A percentile compares a stretch with the other conserved stretches of the same genome.
Conservation (phyloP, 2,797 vertebrate genomes). For the Liasis olivaceus region DNA sequence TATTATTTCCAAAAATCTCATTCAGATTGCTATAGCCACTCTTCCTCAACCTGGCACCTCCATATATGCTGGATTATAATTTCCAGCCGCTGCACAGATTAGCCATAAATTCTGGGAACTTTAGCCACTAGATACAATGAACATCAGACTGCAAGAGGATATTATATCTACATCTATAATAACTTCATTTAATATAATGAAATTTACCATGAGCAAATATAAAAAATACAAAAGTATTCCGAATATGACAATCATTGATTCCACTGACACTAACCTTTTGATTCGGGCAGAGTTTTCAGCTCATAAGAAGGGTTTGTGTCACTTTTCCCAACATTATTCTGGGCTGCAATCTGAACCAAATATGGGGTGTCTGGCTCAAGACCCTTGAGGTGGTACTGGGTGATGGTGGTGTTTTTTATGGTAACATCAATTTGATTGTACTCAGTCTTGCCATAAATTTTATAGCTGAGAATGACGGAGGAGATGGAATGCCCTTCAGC, state of each 20-base stretch:
- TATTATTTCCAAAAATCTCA: neutral
- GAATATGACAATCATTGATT: neutral
- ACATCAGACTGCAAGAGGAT: neutral
- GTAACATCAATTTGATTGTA: slow-evolving; percentile 82
- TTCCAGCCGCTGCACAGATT: neutral
- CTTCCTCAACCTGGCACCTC: neutral
- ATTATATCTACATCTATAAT: neutral
- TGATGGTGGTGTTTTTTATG: slow-evolving; percentile 77
- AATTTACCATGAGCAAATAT: neutral
- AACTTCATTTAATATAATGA: neutral
- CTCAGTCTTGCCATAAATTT: slow-evolving; percentile 76
- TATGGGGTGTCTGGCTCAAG: slow-evolving; percentile 81
- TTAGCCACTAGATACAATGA: neutral
- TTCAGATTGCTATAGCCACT: neutral
- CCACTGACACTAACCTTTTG: slow-evolving; percentile 69
- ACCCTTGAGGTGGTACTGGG: slow-evolving; percentile 82
- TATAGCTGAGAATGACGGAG: slow-evolving; percentile 81
- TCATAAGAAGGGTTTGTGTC: slow-evolving; percentile 67
- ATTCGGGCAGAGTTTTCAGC: slow-evolving; percentile 76
- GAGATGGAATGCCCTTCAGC: slow-evolving; percentile 83
- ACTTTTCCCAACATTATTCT: slow-evolving; percentile 85
- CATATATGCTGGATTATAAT: neutral
- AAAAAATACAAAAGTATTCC: neutral
- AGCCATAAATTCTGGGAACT: neutral
- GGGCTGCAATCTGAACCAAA: slow-evolving; percentile 80